Percentiles rank a stretch among this genome's conserved stretches.
Conservation (phyloP, 2,797 vertebrate genomes). For the Falco berigora region DNA sequence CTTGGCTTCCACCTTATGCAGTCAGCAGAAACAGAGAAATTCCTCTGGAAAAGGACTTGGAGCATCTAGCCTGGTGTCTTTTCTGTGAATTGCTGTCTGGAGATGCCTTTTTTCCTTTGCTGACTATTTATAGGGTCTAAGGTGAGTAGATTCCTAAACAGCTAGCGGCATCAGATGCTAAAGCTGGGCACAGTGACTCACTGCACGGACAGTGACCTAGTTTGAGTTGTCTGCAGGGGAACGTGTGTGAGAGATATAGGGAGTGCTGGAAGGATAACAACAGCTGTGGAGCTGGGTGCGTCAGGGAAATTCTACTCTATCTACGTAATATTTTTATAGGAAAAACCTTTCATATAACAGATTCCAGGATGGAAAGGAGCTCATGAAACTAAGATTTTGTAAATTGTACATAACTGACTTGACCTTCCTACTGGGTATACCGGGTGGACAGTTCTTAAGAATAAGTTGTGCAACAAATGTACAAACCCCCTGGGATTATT, state of each 20-base stretch:
- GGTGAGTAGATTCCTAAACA: conserved; percentile 35
- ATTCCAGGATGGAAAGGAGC: background rate
- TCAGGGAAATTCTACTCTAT: background rate
- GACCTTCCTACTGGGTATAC: background rate
- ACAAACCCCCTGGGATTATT: rapidly evolving
- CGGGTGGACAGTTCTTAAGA: background rate
- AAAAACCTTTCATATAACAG: background rate
- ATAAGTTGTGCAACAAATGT: background rate
- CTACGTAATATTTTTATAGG: background rate
- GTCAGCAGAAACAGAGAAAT: background rate
- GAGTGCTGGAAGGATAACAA: background rate
- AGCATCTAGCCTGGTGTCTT: background rate
- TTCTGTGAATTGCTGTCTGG: background rate
- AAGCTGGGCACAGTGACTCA: background rate
- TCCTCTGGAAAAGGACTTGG: background rate
- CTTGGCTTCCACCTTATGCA: background rate
- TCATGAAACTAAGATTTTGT: background rate
- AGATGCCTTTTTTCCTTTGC: background rate
- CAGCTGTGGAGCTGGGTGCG: background rate
- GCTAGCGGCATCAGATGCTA: background rate
- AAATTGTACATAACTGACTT: background rate
- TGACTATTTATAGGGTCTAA: background rate
- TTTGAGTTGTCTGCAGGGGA: background rate
- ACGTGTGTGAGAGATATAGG: background rate
- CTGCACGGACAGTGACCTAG: background rate